Evolutionary conservation across 1,140 invertebrate genomes (phyloP).

Genomic region (Microvelia longipes): DNA sequence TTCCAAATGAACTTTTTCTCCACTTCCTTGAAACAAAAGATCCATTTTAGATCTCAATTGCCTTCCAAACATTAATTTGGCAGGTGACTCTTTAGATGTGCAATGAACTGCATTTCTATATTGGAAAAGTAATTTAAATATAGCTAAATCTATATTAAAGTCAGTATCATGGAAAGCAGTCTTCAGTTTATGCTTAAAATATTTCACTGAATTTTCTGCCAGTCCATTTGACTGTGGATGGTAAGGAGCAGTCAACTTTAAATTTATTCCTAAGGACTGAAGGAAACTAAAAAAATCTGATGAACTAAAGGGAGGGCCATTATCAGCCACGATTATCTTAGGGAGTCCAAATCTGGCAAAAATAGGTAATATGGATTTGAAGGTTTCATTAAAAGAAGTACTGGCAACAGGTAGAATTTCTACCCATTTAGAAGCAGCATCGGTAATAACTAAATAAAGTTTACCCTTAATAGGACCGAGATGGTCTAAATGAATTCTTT

Average conservation of each 20-base stretch:
- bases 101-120: neutral
- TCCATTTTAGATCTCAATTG: neutral
- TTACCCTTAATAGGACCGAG: neutral
- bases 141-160: neutral
- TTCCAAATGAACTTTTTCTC: neutral
- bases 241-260: neutral
- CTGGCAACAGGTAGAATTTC: neutral
- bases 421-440: neutral
- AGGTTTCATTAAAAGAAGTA: neutral
- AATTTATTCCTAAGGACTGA: neutral
- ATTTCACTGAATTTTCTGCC: neutral
- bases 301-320: neutral
- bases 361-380: neutral
- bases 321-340: neutral
- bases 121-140: neutral
- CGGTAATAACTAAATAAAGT: neutral
- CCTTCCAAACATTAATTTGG: neutral
- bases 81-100: neutral
- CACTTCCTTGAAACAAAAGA: neutral
- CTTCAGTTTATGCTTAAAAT: neutral
- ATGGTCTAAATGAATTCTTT: neutral
- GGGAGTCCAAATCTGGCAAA: neutral
- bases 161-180: neutral
- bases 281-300: neutral
- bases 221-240: neutral